A percentile compares a stretch with the other conserved stretches of the same genome.
Conservation (phyloP, 2,888 invertebrate genomes). For the Danaus chrysippus region DNA sequence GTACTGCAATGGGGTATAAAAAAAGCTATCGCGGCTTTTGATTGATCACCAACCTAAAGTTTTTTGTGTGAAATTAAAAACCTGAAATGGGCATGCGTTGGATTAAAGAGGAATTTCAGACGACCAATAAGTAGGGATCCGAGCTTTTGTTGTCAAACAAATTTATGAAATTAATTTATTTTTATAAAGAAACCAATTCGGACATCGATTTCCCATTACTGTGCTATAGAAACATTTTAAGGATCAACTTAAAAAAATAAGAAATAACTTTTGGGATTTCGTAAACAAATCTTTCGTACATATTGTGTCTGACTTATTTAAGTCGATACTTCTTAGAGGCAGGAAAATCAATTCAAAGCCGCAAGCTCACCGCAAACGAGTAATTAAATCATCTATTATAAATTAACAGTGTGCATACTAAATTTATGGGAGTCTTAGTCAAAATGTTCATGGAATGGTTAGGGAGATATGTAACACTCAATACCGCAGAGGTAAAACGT, state of each 20-base stretch:
- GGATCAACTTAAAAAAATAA: slow-evolving; percentile 42
- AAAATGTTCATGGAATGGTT: slow-evolving; percentile 60
- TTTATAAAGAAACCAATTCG: slow-evolving; percentile 46
- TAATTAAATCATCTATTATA: slow-evolving; percentile 75
- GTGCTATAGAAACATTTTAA: slow-evolving; percentile 45
- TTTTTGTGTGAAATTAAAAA: slow-evolving; percentile 78
- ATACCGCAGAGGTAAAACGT: slow-evolving; percentile 73
- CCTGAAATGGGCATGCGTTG: slow-evolving; percentile 69
- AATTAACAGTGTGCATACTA: slow-evolving; percentile 72
- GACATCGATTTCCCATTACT: slow-evolving; percentile 57
- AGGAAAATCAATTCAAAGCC: slow-evolving; percentile 54
- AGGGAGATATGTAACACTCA: slow-evolving; percentile 70
- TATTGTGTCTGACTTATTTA: not conserved
- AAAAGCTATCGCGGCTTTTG: slow-evolving; percentile 70
- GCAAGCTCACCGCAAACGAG: slow-evolving; percentile 65
- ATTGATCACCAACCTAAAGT: slow-evolving; percentile 75
- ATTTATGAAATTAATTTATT: slow-evolving; percentile 63
- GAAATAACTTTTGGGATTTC: slow-evolving; percentile 39
- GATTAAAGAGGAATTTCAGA: slow-evolving; percentile 73
- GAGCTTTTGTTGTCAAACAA: slow-evolving; percentile 57
- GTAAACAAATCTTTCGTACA: not conserved
- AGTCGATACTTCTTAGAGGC: slow-evolving; percentile 37
- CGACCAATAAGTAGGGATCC: slow-evolving; percentile 56
- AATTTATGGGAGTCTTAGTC: slow-evolving; percentile 67
- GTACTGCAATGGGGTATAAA: slow-evolving; percentile 72